These are phyloP conservation scores for Patella pellucida DNA, from an alignment of 2,888 invertebrate species.

Conservation along the genomic window DNA sequence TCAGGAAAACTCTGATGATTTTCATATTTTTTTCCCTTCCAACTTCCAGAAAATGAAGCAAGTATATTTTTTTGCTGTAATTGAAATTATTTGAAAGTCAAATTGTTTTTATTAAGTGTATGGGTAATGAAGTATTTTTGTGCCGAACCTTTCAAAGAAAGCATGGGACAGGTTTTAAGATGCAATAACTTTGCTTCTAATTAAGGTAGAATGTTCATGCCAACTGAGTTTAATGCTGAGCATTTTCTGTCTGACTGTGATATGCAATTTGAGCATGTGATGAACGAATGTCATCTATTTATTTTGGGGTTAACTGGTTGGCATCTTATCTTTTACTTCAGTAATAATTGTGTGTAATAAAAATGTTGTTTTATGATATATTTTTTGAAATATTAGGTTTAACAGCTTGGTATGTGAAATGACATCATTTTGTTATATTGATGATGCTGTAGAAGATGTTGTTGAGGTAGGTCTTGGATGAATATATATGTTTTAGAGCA, in stretches of 20 bases:
- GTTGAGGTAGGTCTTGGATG: slow-evolving; percentile 38
- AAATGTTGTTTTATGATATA: not conserved
- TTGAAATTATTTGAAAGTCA: not conserved
- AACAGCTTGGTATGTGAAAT: slow-evolving; percentile 88
- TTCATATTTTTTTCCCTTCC: slow-evolving; percentile 97
- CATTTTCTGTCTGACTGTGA: too few species aligned
- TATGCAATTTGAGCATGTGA: too few species aligned
- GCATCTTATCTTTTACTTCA: not conserved
- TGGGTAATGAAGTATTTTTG: too few species aligned
- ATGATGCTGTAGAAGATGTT: slow-evolving; percentile 53
- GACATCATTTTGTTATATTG: slow-evolving; percentile 81
- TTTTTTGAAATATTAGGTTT: slow-evolving; percentile 73
- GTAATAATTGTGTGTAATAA: not conserved
- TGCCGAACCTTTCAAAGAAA: too few species aligned
- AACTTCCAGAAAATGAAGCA: slow-evolving; percentile 83
- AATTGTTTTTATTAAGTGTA: not conserved
- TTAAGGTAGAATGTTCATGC: too few species aligned
- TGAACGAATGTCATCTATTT: too few species aligned
- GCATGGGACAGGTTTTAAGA: too few species aligned
- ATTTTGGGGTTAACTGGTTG: too few species aligned
- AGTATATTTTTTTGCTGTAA: not conserved
- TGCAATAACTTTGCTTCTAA: too few species aligned
- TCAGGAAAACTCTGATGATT: slow-evolving; percentile 89
- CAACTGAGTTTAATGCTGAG: too few species aligned
- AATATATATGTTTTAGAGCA: not conserved